Base-by-base conservation (phyloP, 2,888 invertebrate genomes). In the Argyresthia albistria region DNA sequence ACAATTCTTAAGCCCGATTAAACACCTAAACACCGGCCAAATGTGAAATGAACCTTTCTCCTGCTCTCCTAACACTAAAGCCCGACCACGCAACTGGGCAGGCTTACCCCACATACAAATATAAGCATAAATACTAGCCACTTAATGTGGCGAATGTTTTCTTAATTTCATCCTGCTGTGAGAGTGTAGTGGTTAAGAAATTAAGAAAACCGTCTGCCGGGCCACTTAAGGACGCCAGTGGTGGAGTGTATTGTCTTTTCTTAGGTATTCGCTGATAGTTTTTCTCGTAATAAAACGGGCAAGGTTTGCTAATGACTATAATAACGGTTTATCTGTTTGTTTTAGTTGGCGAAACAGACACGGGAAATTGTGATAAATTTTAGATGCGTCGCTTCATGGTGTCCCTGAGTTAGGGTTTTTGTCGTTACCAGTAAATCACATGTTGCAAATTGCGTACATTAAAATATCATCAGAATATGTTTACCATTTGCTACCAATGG, bases 91-190 rank as follows among this genome's bases (percentile, higher is more conserved):
- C 59, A 58, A 66, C 60, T 61, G 62, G 57, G 69, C 56, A 63
- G 67, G 66, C 61, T 67, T 62, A 58, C 60, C 58, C 55, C 56
- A 57, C 56, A 57, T 12, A 60, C 62, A 66, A 66, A 64, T 70
- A 73, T 67, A 71, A 66, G 69, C 65, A 70, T 69, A 72, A 70
- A 73, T 67, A 71, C 62, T 64, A 63, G 61, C 57, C 67, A 64
- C 65, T 73, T 77, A 78, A 81, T 76, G 77, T 69, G 75, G 71
- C 64, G 76, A 82, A 83, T 82, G 84, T 83, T 83, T 82, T 83
- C 84, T 84, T 86, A 86, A 86, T 86, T 84, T 80, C 76, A 74
- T 77, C 83, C 81, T 80, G 76, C 82, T 77, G 84, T 69, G 78
- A 55, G 69, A 70, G 73, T 73, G 74, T 73, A 69, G 73, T 67